Evolutionary conservation across 2,888 invertebrate genomes (phyloP).

Genomic region (Sinotaia quadrata): DNA sequence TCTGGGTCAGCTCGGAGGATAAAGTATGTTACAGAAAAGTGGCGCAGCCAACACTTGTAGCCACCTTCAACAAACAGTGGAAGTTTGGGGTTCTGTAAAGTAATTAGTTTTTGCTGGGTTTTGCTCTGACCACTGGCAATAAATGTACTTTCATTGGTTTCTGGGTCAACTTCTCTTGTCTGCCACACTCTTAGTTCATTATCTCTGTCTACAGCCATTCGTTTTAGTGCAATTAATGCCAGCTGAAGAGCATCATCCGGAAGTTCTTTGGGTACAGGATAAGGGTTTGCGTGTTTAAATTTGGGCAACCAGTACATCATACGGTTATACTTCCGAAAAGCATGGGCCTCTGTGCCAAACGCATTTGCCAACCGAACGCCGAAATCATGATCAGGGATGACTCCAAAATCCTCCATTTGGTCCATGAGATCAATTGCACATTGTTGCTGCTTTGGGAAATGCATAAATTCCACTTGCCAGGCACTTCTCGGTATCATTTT

Average conservation of each 20-base stretch:
- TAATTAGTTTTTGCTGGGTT: slow-evolving; percentile 81
- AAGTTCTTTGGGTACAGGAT: slow-evolving; percentile 75
- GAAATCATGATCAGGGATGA: slow-evolving; percentile 92
- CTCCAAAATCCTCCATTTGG: slow-evolving; percentile 95
- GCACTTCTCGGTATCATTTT: slow-evolving; percentile 81
- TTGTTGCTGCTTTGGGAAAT: slow-evolving; percentile 96
- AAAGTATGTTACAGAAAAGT: slow-evolving; percentile 84
- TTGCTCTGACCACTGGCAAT: slow-evolving; percentile 89
- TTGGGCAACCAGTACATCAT: slow-evolving; percentile 86
- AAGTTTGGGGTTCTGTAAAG: slow-evolving; percentile 77
- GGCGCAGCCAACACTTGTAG: slow-evolving; percentile 83
- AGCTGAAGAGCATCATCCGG: slow-evolving; percentile 84
- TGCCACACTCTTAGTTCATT: slow-evolving; percentile 76
- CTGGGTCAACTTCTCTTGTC: slow-evolving; percentile 81
- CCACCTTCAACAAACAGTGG: slow-evolving; percentile 89
- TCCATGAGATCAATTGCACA: slow-evolving; percentile 91
- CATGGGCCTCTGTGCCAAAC: slow-evolving; percentile 84
- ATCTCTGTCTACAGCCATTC: slow-evolving; percentile 87
- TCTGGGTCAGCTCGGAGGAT: slow-evolving; percentile 82
- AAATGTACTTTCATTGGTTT: slow-evolving; percentile 89
- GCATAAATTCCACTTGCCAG: slow-evolving; percentile 91
- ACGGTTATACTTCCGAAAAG: slow-evolving; percentile 74
- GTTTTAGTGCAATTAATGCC: slow-evolving; percentile 85
- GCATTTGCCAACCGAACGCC: slow-evolving; percentile 85
- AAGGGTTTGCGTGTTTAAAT: slow-evolving; percentile 79